phyloP scores from a whole-genome alignment of 2,888 invertebrate species.

The Onthophagus sagittarius region DNA sequence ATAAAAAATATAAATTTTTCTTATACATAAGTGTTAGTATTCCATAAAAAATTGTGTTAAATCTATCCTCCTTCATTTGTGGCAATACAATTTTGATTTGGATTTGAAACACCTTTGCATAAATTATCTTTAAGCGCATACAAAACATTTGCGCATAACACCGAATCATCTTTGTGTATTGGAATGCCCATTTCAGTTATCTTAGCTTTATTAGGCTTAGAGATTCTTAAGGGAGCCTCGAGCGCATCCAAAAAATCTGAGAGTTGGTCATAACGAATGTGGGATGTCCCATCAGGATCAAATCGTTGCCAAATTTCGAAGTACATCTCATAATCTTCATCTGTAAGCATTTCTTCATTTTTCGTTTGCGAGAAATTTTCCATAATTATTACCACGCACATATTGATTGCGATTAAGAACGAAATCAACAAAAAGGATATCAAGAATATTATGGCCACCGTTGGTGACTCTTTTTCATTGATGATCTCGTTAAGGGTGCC shows the following conservation, averaged over 20 bases:
- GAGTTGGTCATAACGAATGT: conserved; percentile 90
- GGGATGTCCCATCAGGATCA: conserved; percentile 96
- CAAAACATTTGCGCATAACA: conserved; percentile 97
- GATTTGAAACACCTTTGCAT: too few relatives aligned
- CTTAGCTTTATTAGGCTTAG: conserved; percentile 98
- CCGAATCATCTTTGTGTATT: conserved; percentile 94
- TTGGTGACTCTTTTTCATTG: conserved; percentile 91
- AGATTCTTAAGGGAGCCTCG: conserved; percentile 95
- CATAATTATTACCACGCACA: conserved; percentile 99
- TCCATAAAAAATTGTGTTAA: too few relatives aligned
- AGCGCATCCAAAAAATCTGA: conserved; percentile 94
- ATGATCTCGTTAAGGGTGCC: conserved; percentile 92
- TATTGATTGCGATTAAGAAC: conserved; percentile 98
- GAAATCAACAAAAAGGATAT: conserved; percentile 96
- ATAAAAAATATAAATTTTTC: too few relatives aligned
- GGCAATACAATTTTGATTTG: too few relatives aligned
- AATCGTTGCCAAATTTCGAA: conserved; percentile 99
- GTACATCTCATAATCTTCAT: conserved; percentile 99
- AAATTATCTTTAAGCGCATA: conserved; percentile 71
- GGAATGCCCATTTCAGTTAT: conserved; percentile 98
- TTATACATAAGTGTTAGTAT: too few relatives aligned
- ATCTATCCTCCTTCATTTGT: too few relatives aligned
- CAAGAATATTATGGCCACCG: conserved; percentile 91
- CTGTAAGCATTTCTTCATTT: conserved; percentile 95
- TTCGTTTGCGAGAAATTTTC: conserved; percentile 97